Conservation (phyloP, 2,888 invertebrate genomes). For the Drosophila formosana region DNA sequence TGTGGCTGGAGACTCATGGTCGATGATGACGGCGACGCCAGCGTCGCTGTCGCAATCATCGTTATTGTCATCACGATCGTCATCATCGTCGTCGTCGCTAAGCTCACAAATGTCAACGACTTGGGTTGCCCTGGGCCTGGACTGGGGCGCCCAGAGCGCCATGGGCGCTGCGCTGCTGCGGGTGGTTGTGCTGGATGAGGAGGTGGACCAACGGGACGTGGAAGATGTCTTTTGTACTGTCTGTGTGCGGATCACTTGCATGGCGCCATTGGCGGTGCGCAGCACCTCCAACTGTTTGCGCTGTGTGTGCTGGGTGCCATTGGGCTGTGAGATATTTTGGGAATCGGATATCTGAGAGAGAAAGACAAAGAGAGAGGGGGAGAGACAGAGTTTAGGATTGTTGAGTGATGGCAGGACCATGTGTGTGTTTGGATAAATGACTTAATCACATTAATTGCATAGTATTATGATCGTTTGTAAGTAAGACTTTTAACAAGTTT, state of each 20-base stretch:
- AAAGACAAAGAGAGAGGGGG: constrained; percentile 51
- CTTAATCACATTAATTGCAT: constrained; percentile 44
- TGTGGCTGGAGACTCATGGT: constrained; percentile 45
- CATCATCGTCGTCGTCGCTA: constrained; percentile 63
- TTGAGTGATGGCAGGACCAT: constrained; percentile 64
- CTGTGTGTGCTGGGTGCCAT: constrained; percentile 85
- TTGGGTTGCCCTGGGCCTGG: constrained; percentile 35
- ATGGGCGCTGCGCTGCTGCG: constrained; percentile 41
- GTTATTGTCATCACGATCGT: constrained; percentile 44
- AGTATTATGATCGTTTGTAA: constrained; percentile 31
- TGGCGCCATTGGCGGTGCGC: constrained; percentile 87
- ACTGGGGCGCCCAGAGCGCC: constrained; percentile 38
- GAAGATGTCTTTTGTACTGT: constrained; percentile 85
- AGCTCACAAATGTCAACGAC: constrained; percentile 78
- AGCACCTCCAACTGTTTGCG: constrained; percentile 89
- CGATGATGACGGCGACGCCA: constrained; percentile 48
- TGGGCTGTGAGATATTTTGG: constrained; percentile 85
- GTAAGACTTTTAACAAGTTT: constrained; percentile 43
- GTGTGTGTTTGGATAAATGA: constrained; percentile 37
- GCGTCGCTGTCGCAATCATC: constrained; percentile 62
- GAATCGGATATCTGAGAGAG: constrained; percentile 85
- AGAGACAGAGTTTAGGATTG: constrained; percentile 47
- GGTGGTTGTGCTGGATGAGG: constrained; percentile 64
- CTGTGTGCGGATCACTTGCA: constrained; percentile 90
- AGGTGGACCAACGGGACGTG: constrained; percentile 83